These are phyloP conservation scores for Epinotia demarniana DNA, from an alignment of 2,888 invertebrate species.

Conservation along the genomic window DNA sequence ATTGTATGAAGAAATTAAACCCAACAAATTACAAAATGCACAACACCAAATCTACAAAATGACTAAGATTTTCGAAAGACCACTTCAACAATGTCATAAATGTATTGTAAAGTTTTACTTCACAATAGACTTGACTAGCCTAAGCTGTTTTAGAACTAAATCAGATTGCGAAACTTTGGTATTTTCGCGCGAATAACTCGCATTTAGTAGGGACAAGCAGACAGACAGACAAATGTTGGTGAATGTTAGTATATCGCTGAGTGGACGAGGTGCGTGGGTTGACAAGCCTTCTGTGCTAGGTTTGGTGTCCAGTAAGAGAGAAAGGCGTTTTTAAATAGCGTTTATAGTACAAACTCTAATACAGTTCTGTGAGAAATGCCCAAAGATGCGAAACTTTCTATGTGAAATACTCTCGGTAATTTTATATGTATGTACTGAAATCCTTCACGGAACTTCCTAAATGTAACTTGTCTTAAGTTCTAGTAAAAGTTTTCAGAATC, in stretches of 20 bases:
- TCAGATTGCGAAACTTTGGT: constrained; percentile 24
- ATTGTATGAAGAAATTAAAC: constrained; percentile 13
- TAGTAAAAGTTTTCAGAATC: no score
- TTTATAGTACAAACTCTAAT: no score
- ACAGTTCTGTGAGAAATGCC: no score
- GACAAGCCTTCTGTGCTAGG: constrained; percentile 27
- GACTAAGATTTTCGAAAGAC: constrained; percentile 14
- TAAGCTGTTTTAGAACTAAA: constrained; percentile 15
- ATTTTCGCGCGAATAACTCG: constrained; percentile 37
- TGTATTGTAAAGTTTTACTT: neutral
- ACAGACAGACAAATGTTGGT: constrained; percentile 42
- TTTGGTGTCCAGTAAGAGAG: neutral
- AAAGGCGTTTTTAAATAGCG: neutral
- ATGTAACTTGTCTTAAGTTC: no score
- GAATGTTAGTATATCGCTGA: constrained; percentile 39
- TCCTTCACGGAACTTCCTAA: no score
- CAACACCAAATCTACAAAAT: constrained; percentile 21
- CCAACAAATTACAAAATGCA: constrained; percentile 4
- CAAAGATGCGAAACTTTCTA: no score
- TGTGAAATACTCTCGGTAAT: no score
- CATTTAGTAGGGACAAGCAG: constrained; percentile 38
- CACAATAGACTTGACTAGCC: neutral
- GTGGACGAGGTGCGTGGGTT: constrained; percentile 35
- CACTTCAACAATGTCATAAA: neutral
- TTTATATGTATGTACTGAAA: no score